Base-by-base conservation (phyloP, 2,888 invertebrate species). In the Perizoma affinitatum region DNA sequence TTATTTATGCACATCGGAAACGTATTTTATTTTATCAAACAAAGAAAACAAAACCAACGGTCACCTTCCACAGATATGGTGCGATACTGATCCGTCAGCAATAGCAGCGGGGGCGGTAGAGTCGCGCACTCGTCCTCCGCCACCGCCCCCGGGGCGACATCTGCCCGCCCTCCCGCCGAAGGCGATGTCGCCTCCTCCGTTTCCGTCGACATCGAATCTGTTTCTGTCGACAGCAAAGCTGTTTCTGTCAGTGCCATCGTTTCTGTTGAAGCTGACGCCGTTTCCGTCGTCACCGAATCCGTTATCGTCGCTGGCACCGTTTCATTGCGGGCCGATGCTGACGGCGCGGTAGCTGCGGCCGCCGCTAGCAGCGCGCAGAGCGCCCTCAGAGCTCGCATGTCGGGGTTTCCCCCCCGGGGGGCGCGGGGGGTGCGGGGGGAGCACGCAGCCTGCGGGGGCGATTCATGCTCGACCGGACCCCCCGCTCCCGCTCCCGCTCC, bases 351-450 rank as follows among this genome's bases (percentile, higher is more conserved):
- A 22, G 22, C 22, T 22, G 44, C 58, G 7, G 5, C 9, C 4
- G 55, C 47, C 0, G 52, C 58, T 5, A 62, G 45, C 50, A 45
- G 46, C n/a, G 7, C 5, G 7, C 40, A 40, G 33, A 33, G 45
- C 45, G 45, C n/a, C 1, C 22, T 22, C 22, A 22, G 22, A 22
- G 22, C 22, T 22, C 22, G 22, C 22, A 22, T 22, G 22, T 22
- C 22, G 38, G 7, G 38, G 38, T n/a, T n/a, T n/a, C n/a, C n/a
- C n/a, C n/a, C n/a, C n/a, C n/a, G 7, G 38, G 38, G 7, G 8
- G 38, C 7, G 6, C 4, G 6, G 6, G 38, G 7, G 38, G 38
- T 6, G 38, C 7, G 7, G 8, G 38, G 7, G 38, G 38, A 8
- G 35, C 10, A 6, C n/a, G 36, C 48, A 5, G 35, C 35, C 34